Evolutionary conservation across 2,797 vertebrate genomes (phyloP).

Genomic region (Lophius americanus): DNA sequence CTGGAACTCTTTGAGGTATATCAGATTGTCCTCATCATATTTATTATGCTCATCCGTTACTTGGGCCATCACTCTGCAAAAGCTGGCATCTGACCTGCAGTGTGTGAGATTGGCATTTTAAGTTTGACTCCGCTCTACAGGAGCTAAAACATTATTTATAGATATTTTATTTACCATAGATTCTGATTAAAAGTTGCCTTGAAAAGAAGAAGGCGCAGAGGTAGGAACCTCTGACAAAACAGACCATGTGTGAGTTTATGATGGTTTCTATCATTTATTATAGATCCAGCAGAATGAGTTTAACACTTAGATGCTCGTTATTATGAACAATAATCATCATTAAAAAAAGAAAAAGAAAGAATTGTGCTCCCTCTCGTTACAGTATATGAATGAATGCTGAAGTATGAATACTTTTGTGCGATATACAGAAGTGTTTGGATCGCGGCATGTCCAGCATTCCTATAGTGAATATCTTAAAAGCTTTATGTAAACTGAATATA

Average conservation of each 20-base stretch:
- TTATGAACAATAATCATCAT: too few relatives aligned
- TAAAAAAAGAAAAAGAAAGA: background rate
- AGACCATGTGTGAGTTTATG: slow-evolving; percentile 8
- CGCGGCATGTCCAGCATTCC: too few relatives aligned
- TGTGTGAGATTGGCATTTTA: slow-evolving; percentile 35
- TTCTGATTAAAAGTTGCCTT: slow-evolving; percentile 10
- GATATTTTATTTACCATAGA: slow-evolving; percentile 6
- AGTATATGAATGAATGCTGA: background rate
- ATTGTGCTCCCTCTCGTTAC: background rate
- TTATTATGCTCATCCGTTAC: slow-evolving; percentile 51
- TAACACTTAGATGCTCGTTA: background rate
- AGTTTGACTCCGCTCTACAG: slow-evolving; percentile 2
- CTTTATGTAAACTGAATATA: background rate
- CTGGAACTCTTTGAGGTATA: slow-evolving; percentile 48
- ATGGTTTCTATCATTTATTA: background rate
- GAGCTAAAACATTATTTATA: slow-evolving; percentile 13
- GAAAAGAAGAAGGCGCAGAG: slow-evolving; percentile 7
- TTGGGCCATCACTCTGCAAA: slow-evolving; percentile 47
- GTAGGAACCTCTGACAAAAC: slow-evolving; percentile 8
- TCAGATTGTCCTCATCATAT: slow-evolving; percentile 55
- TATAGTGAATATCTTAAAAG: too few relatives aligned
- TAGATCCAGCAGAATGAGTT: background rate
- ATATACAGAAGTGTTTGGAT: too few relatives aligned
- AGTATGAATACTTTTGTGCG: too few relatives aligned
- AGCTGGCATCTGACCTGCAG: slow-evolving; percentile 52